These are phyloP conservation scores for Aradophagus sp. DNA, from an alignment of 1,140 invertebrate species.

Conservation along the genomic window DNA sequence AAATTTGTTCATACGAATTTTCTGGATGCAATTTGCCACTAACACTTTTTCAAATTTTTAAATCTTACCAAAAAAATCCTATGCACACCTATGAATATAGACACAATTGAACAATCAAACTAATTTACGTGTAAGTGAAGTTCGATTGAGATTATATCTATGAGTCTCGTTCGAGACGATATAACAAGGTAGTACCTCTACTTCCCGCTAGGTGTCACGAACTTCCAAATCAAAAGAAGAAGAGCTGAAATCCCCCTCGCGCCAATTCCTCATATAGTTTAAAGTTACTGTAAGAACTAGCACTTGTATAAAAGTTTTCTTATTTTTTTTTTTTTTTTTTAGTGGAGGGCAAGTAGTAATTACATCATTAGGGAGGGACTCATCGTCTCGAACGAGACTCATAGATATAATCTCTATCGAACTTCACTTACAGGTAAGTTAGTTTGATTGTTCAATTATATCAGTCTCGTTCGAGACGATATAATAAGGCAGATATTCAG, in stretches of 20 bases:
- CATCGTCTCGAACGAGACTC: slow-evolving; percentile 6
- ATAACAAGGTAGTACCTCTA: background rate
- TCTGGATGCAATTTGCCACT: no score
- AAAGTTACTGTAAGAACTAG: no score
- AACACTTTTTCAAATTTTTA: no score
- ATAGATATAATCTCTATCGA: slow-evolving; percentile 3
- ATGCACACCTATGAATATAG: no score
- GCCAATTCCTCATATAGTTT: background rate
- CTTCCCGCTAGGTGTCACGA: slow-evolving; percentile 1
- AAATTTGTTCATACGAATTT: no score
- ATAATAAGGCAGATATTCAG: background rate
- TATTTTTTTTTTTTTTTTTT: background rate
- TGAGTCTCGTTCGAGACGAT: slow-evolving; percentile 3
- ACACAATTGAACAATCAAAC: no score
- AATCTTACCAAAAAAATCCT: no score
- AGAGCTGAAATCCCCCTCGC: background rate
- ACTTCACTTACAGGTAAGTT: background rate
- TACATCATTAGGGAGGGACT: slow-evolving; percentile 2
- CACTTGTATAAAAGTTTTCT: no score
- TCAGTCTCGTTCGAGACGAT: slow-evolving; percentile 3
- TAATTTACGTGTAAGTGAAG: background rate
- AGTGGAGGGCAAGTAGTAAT: background rate
- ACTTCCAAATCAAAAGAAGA: background rate
- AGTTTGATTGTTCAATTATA: no score
- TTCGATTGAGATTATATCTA: no score